Percentiles rank a stretch among this genome's conserved stretches.
These are phyloP conservation scores for Drosophila pallidifrons DNA, from an alignment of 1,140 invertebrate genomes.

Conservation along the genomic window DNA sequence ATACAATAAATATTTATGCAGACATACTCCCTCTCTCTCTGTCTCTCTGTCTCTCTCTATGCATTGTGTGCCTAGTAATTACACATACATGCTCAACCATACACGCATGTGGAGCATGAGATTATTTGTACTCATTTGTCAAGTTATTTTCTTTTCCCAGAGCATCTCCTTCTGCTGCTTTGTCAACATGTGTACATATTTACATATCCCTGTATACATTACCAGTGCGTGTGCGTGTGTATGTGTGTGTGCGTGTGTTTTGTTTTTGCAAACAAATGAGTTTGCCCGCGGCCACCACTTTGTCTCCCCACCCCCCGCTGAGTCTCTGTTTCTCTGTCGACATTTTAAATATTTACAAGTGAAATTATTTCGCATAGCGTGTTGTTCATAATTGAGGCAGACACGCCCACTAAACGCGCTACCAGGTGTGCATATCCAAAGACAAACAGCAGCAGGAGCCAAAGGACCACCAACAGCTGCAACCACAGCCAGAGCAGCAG, in stretches of 20 bases:
- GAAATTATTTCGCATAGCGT: conserved; percentile 69
- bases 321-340: not conserved
- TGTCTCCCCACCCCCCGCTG: conserved; percentile 18
- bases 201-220: conserved; percentile 75
- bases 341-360: conserved; percentile 78
- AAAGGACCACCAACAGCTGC: not conserved
- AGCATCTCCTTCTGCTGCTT: conserved; percentile 25
- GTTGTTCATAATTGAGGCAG: conserved; percentile 46
- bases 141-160: conserved; percentile 68
- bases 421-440: conserved; percentile 50
- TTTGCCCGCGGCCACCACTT: conserved; percentile 47
- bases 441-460: conserved; percentile 55
- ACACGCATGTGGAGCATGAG: conserved; percentile 2
- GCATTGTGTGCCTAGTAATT: conserved; percentile 58
- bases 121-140: conserved; percentile 66
- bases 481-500: not conserved
- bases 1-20: conserved; percentile 81
- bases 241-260: conserved; percentile 19
- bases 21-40: conserved; percentile 45
- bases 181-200: conserved; percentile 64
- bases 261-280: conserved; percentile 66
- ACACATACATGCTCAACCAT: conserved; percentile 32
- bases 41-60: not conserved
- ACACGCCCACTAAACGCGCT: conserved; percentile 41
- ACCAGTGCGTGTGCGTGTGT: conserved; percentile 36